Base-by-base conservation (phyloP, 2,888 invertebrate species). In the Ypsolopha scabrella region DNA sequence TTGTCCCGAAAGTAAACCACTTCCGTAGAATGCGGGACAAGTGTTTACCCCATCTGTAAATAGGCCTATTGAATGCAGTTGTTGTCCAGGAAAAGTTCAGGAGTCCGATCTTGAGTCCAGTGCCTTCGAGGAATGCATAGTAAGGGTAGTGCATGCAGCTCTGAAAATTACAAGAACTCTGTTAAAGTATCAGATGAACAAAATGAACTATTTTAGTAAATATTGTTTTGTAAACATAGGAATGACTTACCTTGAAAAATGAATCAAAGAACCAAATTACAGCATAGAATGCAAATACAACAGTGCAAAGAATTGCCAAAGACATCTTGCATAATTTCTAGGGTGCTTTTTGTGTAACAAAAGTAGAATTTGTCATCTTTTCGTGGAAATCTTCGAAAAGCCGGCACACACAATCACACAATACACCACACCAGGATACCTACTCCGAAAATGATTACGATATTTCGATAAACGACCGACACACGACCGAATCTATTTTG, bases 101-200 rank as follows among this genome's bases (percentile, higher is more conserved):
- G 52, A 93, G 87, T 56, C 91, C 90, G 37, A 96, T 83, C 65
- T 90, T 90, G 9, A 96, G 64, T 3, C 95, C 95, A 2, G 92
- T 92, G 52, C 91, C 93, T 68, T 92, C 90, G 54, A 94, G 70
- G 65, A 95, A 92, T 58, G 90, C 90, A 58, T 92, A 88, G 68
- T 95, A 95, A 0, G 95, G 94, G 68, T 93, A 92, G 70, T 93
- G 93, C 78, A 93, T 92, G 74, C 95, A 95, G 68, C 93, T 93
- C 95, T 95, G 87, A 86, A 90, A 73, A 24, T 39, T 44, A 56
- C 46, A 14, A 53, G 37, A 47, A 6, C 43, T n/a, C 13, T 43
- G 14, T 6, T 13, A 11, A 13, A 13, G 13, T 43, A 43, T 43
- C 14, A 8, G n/a, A 7, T 39, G 10, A 6, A 39, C 35, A 11